These are phyloP conservation scores for Marronus borbonicus DNA, from an alignment of 2,888 invertebrate species.

Conservation along the genomic window DNA sequence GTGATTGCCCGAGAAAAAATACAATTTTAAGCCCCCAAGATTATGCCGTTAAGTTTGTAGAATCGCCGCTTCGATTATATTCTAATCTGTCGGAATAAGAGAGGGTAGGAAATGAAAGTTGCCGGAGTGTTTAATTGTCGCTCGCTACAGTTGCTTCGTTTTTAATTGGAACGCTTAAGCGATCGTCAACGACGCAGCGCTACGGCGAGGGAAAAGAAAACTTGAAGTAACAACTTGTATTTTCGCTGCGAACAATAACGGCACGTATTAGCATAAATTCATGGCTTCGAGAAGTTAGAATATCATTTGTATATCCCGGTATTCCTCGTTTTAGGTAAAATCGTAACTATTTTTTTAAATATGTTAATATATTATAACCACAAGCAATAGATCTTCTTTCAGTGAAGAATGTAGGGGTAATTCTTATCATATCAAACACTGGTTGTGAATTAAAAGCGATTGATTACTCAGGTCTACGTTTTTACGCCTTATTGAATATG, in stretches of 20 bases:
- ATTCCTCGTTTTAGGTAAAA: not conserved
- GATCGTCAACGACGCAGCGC: conserved; percentile 11
- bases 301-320: not conserved
- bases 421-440: no score
- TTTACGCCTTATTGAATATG: no score
- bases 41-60: conserved; percentile 49
- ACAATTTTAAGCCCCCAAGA: conserved; percentile 45
- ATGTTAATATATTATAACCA: no score
- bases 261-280: conserved; percentile 6
- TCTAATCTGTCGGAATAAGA: conserved; percentile 49
- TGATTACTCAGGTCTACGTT: no score
- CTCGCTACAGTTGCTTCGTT: conserved; percentile 40
- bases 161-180: conserved; percentile 43
- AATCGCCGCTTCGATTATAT: conserved; percentile 52
- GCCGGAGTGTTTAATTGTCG: conserved; percentile 47
- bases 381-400: no score
- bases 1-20: conserved; percentile 43
- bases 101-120: conserved; percentile 42
- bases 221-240: conserved; percentile 51
- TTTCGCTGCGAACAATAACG: conserved; percentile 23
- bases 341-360: no score
- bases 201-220: conserved; percentile 22
- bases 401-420: no score
- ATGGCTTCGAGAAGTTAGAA: conserved; percentile 6
- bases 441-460: no score